Evolutionary conservation across 2,888 invertebrate species (phyloP).

Genomic region (Dryococelus australis): DNA sequence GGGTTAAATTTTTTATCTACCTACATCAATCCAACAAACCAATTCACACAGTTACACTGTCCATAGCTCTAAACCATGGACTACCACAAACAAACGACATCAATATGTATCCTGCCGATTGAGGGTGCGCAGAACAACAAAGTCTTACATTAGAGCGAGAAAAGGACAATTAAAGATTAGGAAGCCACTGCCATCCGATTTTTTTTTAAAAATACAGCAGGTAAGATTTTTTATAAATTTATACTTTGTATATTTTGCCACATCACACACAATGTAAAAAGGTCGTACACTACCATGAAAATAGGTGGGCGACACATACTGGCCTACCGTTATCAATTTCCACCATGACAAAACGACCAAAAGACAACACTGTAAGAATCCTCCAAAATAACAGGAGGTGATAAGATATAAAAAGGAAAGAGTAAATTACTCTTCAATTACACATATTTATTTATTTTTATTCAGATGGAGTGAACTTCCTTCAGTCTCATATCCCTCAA

Average conservation of each 20-base stretch:
- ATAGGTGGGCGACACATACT: slow-evolving; percentile 44
- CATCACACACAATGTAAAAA: slow-evolving; percentile 42
- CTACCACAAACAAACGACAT: slow-evolving; percentile 36
- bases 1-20: slow-evolving; percentile 39
- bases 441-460: slow-evolving; percentile 39
- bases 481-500: slow-evolving; percentile 58
- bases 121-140: slow-evolving; percentile 44
- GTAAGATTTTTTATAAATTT: slow-evolving; percentile 33
- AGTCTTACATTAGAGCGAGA: slow-evolving; percentile 44
- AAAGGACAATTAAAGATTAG: slow-evolving; percentile 46
- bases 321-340: slow-evolving; percentile 41
- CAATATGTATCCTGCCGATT: slow-evolving; percentile 37
- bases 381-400: slow-evolving; percentile 41
- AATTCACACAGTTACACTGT: slow-evolving; percentile 39
- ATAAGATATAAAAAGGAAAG: slow-evolving; percentile 40
- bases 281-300: slow-evolving; percentile 40
- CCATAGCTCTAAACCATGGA: slow-evolving; percentile 12
- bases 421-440: slow-evolving; percentile 26
- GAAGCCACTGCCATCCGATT: slow-evolving; percentile 50
- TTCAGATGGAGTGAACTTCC: slow-evolving; percentile 54
- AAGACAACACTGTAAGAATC: slow-evolving; percentile 48
- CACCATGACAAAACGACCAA: slow-evolving; percentile 38
- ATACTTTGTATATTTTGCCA: slow-evolving; percentile 29
- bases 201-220: slow-evolving; percentile 33
- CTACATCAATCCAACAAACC: slow-evolving; percentile 44